These are phyloP conservation scores for Diadema setosum DNA, from an alignment of 35 echinoderm and acorn worm species.

Conservation along the genomic window DNA sequence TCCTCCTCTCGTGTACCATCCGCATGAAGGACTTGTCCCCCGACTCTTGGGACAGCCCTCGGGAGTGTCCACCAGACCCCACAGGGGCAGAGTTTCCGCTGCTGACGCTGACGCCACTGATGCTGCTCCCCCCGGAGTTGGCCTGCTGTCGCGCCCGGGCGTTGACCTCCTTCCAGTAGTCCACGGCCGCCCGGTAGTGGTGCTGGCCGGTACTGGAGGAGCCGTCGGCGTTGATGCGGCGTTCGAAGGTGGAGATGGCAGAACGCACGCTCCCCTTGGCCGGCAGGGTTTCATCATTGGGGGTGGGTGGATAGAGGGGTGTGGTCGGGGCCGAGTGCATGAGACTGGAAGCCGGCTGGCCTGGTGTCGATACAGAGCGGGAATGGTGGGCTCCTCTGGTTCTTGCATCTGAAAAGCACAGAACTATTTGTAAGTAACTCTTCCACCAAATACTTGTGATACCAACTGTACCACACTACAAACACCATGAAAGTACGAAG, in stretches of 20 bases:
- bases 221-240: conserved; percentile 36
- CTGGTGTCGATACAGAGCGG: conserved; percentile 10
- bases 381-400: neutral
- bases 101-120: neutral
- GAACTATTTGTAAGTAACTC: no score
- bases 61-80: neutral
- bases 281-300: conserved; percentile 10
- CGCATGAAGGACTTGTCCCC: conserved; percentile 54
- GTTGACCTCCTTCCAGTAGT: conserved; percentile 74
- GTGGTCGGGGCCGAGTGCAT: conserved; percentile 11
- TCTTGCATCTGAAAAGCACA: neutral
- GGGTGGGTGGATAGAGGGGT: conserved; percentile 20
- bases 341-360: neutral
- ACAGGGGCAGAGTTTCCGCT: neutral
- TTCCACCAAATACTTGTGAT: no score
- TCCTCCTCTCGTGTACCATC: conserved; percentile 75
- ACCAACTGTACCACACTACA: no score
- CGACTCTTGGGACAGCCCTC: neutral
- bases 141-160: neutral
- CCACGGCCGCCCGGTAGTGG: conserved; percentile 49
- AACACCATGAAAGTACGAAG: no score
- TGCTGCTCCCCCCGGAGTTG: neutral
- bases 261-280: conserved; percentile 41
- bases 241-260: conserved; percentile 68
- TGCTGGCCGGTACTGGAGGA: conserved; percentile 21